Evolutionary conservation across 1,140 invertebrate species (phyloP).

Genomic region (Orchestia grillus): DNA sequence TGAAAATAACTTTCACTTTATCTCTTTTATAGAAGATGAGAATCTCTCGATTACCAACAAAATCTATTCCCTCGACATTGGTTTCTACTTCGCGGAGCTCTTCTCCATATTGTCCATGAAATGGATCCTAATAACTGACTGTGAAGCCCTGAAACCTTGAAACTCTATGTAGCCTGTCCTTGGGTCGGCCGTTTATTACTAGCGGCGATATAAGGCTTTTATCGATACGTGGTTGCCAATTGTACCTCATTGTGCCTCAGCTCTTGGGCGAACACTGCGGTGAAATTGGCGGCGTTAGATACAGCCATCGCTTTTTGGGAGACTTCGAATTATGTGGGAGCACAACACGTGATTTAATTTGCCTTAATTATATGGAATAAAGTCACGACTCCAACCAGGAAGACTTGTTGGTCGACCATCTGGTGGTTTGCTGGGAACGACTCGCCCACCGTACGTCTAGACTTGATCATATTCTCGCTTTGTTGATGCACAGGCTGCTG

Average conservation of each 20-base stretch:
- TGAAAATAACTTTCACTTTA: background rate
- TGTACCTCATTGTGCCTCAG: background rate
- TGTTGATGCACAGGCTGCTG: background rate
- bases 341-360: background rate
- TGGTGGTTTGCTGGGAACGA: background rate
- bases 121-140: background rate
- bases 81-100: background rate
- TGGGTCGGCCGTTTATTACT: background rate
- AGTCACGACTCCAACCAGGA: background rate
- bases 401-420: background rate
- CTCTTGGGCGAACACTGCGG: background rate
- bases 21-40: background rate
- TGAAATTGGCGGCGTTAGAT: background rate
- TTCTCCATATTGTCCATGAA: background rate
- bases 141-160: background rate
- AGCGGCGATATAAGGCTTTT: background rate
- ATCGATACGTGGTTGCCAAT: background rate
- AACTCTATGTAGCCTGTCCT: background rate
- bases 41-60: background rate
- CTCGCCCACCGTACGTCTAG: background rate
- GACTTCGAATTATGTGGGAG: background rate
- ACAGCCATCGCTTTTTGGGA: background rate
- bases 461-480: background rate
- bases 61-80: background rate
- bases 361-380: background rate